phyloP scores from a whole-genome alignment of 2,797 vertebrate species.

The Artibeus lituratus region DNA sequence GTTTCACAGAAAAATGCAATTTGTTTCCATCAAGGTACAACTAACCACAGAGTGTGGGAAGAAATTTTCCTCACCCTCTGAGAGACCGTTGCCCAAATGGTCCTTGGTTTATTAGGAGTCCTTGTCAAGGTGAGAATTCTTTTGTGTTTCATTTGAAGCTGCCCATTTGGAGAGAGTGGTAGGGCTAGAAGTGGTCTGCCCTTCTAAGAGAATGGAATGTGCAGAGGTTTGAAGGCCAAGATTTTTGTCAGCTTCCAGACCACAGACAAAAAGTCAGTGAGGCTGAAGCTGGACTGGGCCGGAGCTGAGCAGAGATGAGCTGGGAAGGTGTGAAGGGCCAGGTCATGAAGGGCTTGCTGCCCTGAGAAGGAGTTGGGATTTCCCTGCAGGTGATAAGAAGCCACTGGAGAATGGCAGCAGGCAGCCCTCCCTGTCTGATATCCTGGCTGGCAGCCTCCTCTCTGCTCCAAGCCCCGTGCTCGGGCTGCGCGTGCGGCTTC shows the following conservation, averaged over 20 bases:
- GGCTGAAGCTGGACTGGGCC: neutral
- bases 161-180: neutral
- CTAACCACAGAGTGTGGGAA: neutral
- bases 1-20: neutral
- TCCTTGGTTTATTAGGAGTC: neutral
- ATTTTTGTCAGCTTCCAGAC: neutral
- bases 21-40: neutral
- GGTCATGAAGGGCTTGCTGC: neutral
- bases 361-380: neutral
- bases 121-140: neutral
- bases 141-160: neutral
- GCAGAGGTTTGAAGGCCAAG: neutral
- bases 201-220: neutral
- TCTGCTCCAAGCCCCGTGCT: neutral
- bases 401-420: neutral
- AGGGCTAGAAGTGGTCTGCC: neutral
- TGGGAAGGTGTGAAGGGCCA: neutral
- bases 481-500: no score
- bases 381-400: neutral
- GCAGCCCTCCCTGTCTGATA: neutral
- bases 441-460: neutral
- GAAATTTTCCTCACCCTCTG: neutral
- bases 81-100: neutral
- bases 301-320: neutral
- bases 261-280: neutral